phyloP scores from a whole-genome alignment of 2,797 vertebrate species.

The Harpagifer antarcticus region DNA sequence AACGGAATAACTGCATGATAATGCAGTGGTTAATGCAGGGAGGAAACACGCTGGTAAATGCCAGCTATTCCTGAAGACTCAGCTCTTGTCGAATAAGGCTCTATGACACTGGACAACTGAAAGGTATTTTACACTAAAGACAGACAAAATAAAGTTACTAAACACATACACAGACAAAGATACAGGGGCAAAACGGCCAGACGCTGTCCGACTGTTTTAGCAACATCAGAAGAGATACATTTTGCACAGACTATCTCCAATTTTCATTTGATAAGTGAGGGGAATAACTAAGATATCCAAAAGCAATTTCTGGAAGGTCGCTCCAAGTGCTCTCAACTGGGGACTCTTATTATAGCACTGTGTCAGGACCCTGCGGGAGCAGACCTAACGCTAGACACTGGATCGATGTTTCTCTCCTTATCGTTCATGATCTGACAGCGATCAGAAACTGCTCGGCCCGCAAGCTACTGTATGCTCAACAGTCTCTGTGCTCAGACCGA shows the following conservation, averaged over 20 bases:
- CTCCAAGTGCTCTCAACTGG: conserved; percentile 32
- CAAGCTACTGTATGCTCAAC: conserved; percentile 17
- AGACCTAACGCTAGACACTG: conserved; percentile 31
- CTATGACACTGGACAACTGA: conserved; percentile 19
- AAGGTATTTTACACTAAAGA: conserved; percentile 5
- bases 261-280: conserved; percentile 22
- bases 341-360: conserved; percentile 45
- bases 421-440: conserved; percentile 35
- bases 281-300: conserved; percentile 30
- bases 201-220: background rate
- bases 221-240: conserved; percentile 10
- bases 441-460: conserved; percentile 23
- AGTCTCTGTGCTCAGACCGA: conserved; percentile 15
- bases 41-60: conserved; percentile 19
- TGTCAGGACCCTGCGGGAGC: conserved; percentile 43
- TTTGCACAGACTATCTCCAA: conserved; percentile 37
- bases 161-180: conserved; percentile 10
- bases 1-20: conserved; percentile 7
- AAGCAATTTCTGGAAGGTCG: conserved; percentile 48
- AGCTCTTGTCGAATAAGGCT: conserved; percentile 24
- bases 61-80: conserved; percentile 28
- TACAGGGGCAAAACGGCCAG: background rate
- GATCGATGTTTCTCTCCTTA: conserved; percentile 55
- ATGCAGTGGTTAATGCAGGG: conserved; percentile 24
- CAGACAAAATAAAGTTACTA: conserved; percentile 3